Conservation (phyloP, 2,113 vertebrate species). For the Megalops atlanticus region DNA sequence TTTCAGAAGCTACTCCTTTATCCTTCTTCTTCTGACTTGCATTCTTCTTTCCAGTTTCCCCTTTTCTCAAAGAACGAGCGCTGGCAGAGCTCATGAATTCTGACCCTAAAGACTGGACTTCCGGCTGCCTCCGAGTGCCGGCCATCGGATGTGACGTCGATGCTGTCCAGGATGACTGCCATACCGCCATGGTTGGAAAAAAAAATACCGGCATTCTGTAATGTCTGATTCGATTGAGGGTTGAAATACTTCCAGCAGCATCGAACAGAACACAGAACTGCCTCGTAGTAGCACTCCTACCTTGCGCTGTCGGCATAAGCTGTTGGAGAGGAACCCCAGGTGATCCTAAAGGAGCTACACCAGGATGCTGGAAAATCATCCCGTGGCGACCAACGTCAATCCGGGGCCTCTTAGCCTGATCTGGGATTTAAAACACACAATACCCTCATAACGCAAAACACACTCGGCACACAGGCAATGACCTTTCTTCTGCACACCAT, state of each 20-base stretch:
- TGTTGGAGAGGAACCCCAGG: slow-evolving; percentile 98
- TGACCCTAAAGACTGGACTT: slow-evolving; percentile 57
- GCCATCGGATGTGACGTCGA: slow-evolving; percentile 43
- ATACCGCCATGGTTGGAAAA: background rate
- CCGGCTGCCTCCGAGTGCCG: slow-evolving; percentile 59
- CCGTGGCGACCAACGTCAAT: slow-evolving; percentile 98
- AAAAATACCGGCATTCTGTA: slow-evolving; percentile 8
- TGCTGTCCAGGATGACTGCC: background rate
- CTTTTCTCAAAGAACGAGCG: slow-evolving; percentile 53
- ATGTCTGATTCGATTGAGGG: slow-evolving; percentile 31
- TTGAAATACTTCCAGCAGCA: slow-evolving; percentile 60
- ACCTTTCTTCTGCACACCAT: slow-evolving; percentile 63
- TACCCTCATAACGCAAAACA: slow-evolving; percentile 79
- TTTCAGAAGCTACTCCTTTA: slow-evolving; percentile 54
- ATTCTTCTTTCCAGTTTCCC: slow-evolving; percentile 62
- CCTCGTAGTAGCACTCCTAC: slow-evolving; percentile 84
- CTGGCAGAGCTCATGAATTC: slow-evolving; percentile 44
- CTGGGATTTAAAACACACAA: slow-evolving; percentile 91
- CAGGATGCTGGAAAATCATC: slow-evolving; percentile 98
- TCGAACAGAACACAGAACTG: slow-evolving; percentile 65
- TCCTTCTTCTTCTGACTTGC: slow-evolving; percentile 62
- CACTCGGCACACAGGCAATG: slow-evolving; percentile 72
- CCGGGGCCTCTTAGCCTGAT: slow-evolving; percentile 98
- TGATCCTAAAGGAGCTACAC: slow-evolving; percentile 85
- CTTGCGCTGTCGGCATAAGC: slow-evolving; percentile 99